Evolutionary conservation across 2,888 invertebrate genomes (phyloP).

Genomic region (Atethmia centrago): DNA sequence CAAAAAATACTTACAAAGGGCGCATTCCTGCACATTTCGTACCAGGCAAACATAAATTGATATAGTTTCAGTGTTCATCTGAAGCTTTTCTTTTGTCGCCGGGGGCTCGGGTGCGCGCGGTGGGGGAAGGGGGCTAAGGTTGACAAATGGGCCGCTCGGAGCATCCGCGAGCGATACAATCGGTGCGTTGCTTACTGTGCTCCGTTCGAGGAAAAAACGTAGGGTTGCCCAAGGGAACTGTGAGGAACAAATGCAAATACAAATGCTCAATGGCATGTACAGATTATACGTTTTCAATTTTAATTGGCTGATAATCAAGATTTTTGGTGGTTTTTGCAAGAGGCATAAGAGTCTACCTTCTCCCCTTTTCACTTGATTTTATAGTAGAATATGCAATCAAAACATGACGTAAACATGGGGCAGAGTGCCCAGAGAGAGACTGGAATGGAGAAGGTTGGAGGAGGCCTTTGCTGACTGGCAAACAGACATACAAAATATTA

Average conservation of each 20-base stretch:
- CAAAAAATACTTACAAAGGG: constrained; percentile 41
- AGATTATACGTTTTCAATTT: neutral
- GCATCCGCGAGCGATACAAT: constrained; percentile 90
- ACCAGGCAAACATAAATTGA: constrained; percentile 78
- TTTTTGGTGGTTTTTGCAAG: neutral
- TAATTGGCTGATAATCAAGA: neutral
- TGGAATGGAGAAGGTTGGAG: no score
- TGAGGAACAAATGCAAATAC: constrained; percentile 22
- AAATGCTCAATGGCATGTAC: neutral
- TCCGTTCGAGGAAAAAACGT: constrained; percentile 91
- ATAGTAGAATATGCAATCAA: neutral
- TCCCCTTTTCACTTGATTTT: neutral
- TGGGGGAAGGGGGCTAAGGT: constrained; percentile 84
- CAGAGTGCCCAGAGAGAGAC: no score
- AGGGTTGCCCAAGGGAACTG: constrained; percentile 80
- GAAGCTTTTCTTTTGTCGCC: constrained; percentile 84
- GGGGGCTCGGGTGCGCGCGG: constrained; percentile 69
- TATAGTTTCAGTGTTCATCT: constrained; percentile 85
- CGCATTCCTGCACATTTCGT: constrained; percentile 61
- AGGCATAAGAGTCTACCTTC: no score
- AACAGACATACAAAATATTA: no score
- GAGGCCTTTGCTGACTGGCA: no score
- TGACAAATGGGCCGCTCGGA: constrained; percentile 91
- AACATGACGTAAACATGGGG: no score
- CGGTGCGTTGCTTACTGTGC: constrained; percentile 91